A percentile compares a stretch with the other conserved stretches of the same genome.
These are phyloP conservation scores for Toxotes jaculatrix DNA, from an alignment of 2,113 vertebrate genomes.

Conservation along the genomic window DNA sequence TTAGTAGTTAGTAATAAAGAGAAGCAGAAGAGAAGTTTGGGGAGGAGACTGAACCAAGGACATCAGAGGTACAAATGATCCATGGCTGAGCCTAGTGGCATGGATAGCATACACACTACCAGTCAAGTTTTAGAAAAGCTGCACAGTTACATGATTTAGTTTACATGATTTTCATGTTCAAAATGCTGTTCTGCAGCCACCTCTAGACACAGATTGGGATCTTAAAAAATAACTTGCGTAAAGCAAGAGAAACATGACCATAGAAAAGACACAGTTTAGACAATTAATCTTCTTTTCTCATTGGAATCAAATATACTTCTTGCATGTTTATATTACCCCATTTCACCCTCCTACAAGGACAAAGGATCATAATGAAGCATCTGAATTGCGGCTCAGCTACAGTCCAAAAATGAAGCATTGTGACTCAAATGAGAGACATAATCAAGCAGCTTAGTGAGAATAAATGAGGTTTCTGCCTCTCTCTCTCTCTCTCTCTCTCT, in stretches of 20 bases:
- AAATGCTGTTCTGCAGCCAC: background rate
- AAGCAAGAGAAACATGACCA: background rate
- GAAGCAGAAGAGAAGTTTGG: background rate
- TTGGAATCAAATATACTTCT: conserved; percentile 5
- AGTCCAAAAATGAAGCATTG: conserved; percentile 20
- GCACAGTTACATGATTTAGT: too few species aligned
- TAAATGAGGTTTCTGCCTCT: conserved; percentile 17
- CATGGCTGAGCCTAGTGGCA: background rate
- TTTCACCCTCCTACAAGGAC: background rate
- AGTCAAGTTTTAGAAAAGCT: too few species aligned
- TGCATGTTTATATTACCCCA: background rate
- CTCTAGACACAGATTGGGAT: background rate
- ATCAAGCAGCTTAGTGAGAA: conserved; percentile 20
- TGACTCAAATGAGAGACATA: conserved; percentile 23
- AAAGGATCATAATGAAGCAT: conserved; percentile 28
- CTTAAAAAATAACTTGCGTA: background rate
- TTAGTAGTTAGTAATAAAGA: background rate
- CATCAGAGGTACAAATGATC: background rate
- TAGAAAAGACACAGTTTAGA: background rate
- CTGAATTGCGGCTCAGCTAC: conserved; percentile 7
- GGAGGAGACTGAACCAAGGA: background rate
- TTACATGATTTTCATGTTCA: background rate
- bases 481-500: background rate
- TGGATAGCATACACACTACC: background rate
- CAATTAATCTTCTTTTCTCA: background rate